Evolutionary conservation across 2,888 invertebrate genomes (phyloP).

Genomic region (Limnephilus rhombicus): DNA sequence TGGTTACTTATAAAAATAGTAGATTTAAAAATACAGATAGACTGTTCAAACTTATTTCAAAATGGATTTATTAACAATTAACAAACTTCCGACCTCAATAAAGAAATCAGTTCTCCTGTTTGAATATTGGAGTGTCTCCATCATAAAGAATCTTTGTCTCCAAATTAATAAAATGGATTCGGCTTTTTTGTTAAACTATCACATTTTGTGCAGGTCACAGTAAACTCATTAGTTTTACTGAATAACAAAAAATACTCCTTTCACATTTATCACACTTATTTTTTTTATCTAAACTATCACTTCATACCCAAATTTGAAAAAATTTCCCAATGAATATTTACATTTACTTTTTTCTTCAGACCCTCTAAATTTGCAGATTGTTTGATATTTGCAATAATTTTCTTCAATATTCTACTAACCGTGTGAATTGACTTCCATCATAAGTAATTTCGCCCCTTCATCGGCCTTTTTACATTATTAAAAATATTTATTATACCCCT

Average conservation of each 20-base stretch:
- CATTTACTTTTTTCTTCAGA: not conserved
- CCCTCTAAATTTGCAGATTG: not conserved
- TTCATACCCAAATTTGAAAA: not conserved
- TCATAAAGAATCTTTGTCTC: not conserved
- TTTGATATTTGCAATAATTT: not conserved
- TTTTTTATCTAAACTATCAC: not conserved
- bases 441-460: not conserved
- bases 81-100: too few relatives aligned
- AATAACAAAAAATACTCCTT: not conserved
- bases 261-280: not conserved
- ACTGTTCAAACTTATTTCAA: too few relatives aligned
- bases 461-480: conserved; percentile 49
- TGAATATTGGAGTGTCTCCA: too few relatives aligned
- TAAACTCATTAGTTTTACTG: not conserved
- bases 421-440: not conserved
- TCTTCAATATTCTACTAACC: not conserved
- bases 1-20: too few relatives aligned
- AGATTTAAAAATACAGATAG: too few relatives aligned
- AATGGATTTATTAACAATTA: too few relatives aligned
- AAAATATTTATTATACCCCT: conserved; percentile 37
- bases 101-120: too few relatives aligned
- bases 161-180: not conserved
- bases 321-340: not conserved
- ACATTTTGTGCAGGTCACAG: not conserved
- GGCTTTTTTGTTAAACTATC: not conserved